Conservation (phyloP, 2,888 invertebrate genomes). For the Scaptodrosophila latifasciaeformis region DNA sequence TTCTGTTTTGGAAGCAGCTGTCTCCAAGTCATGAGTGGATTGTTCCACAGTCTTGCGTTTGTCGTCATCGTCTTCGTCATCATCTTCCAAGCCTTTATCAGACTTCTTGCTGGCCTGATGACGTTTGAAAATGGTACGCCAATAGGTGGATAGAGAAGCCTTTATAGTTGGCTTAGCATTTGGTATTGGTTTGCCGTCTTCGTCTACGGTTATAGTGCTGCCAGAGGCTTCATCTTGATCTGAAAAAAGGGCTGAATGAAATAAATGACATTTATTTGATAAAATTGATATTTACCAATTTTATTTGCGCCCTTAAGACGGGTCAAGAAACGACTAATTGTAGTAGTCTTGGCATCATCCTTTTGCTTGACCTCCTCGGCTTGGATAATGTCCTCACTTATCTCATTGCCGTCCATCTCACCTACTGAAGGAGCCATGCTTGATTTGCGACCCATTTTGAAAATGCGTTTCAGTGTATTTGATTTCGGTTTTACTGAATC, state of each 20-base stretch:
- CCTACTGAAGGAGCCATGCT: not conserved
- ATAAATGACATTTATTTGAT: too few relatives aligned
- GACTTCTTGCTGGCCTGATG: constrained; percentile 29
- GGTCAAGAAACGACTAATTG: constrained; percentile 37
- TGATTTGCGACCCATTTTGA: constrained; percentile 50
- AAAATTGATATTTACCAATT: not conserved
- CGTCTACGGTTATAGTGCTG: not conserved
- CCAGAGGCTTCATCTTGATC: too few relatives aligned
- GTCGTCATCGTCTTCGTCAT: not conserved
- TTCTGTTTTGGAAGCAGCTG: not conserved
- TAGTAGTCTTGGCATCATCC: constrained; percentile 24
- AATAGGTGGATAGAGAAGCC: constrained; percentile 61
- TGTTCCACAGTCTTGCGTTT: not conserved
- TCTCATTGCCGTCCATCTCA: not conserved
- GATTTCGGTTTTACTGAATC: constrained; percentile 37
- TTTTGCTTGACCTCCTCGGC: constrained; percentile 3
- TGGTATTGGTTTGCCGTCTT: constrained; percentile 14
- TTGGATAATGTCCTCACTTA: not conserved
- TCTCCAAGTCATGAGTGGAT: not conserved
- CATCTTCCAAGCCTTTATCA: too few relatives aligned
- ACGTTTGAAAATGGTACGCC: constrained; percentile 64
- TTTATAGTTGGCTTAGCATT: constrained; percentile 47
- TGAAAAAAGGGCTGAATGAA: too few relatives aligned
- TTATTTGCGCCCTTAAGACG: constrained; percentile 29
- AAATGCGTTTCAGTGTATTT: constrained; percentile 64